phyloP scores from a whole-genome alignment of 2,797 vertebrate species.

The Melanotaenia boesemani region DNA sequence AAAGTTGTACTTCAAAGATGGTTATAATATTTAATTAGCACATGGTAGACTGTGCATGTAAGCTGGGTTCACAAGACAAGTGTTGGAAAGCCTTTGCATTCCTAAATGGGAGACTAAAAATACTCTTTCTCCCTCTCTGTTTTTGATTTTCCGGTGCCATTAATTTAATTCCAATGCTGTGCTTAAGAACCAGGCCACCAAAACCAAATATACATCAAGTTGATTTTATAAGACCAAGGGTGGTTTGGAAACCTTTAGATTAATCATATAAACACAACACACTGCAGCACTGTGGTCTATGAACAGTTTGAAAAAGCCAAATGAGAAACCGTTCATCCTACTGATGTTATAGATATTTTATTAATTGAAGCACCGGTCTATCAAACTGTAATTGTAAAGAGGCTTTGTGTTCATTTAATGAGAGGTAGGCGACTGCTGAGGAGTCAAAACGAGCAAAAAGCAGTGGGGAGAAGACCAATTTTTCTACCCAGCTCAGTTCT shows the following conservation, averaged over 20 bases:
- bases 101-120: slow-evolving; percentile 18
- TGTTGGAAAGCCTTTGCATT: neutral
- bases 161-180: slow-evolving; percentile 10
- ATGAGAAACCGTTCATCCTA: slow-evolving; percentile 41
- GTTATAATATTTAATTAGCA: neutral
- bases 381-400: slow-evolving; percentile 39
- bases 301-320: slow-evolving; percentile 22
- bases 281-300: slow-evolving; percentile 3
- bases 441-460: slow-evolving; percentile 39
- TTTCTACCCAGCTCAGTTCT: slow-evolving; percentile 53
- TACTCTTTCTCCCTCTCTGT: slow-evolving; percentile 3
- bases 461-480: slow-evolving; percentile 31
- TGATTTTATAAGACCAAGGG: slow-evolving; percentile 20
- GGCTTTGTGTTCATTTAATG: slow-evolving; percentile 55
- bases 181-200: slow-evolving; percentile 9
- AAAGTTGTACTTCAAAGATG: slow-evolving; percentile 1
- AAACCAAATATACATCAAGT: slow-evolving; percentile 24
- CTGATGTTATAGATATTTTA: slow-evolving; percentile 51
- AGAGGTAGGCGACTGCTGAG: slow-evolving; percentile 44
- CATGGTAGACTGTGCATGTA: slow-evolving; percentile 11
- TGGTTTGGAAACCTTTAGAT: slow-evolving; percentile 21
- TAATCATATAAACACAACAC: slow-evolving; percentile 19
- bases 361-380: slow-evolving; percentile 48
- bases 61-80: neutral
- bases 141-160: slow-evolving; percentile 16